Percentiles rank a stretch among this genome's conserved stretches.
phyloP scores from a whole-genome alignment of 2,888 invertebrate species.

The Orthosia cruda region DNA sequence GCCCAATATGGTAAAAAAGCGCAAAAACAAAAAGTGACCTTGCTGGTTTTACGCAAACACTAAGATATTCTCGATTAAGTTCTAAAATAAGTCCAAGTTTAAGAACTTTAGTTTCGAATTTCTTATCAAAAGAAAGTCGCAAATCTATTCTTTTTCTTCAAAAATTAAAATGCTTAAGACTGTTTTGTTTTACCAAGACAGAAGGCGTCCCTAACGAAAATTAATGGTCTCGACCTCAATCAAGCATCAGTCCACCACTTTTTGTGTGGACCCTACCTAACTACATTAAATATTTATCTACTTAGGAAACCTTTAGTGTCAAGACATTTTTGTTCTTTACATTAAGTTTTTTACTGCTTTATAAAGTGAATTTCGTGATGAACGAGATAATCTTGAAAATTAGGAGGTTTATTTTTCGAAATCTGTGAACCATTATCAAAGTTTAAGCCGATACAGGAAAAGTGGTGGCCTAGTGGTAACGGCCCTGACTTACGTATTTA shows the following conservation, averaged over 20 bases:
- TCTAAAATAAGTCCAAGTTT: background rate
- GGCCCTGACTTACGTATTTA: too few species aligned
- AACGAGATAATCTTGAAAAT: background rate
- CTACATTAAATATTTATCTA: conserved; percentile 52
- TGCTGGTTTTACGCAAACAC: too few species aligned
- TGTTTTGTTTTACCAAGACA: conserved; percentile 51
- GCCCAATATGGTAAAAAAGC: too few species aligned
- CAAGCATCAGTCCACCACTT: conserved; percentile 48
- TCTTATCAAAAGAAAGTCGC: background rate
- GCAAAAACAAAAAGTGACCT: too few species aligned
- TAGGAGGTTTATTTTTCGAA: background rate
- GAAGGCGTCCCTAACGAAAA: conserved; percentile 59
- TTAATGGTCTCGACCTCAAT: conserved; percentile 61
- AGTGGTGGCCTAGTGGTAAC: too few species aligned
- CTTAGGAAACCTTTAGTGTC: conserved; percentile 30
- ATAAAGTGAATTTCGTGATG: background rate
- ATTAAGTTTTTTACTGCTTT: background rate
- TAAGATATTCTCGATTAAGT: background rate
- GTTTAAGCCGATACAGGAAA: too few species aligned
- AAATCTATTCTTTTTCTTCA: conserved; percentile 2
- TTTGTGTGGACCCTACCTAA: conserved; percentile 50
- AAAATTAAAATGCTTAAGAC: conserved; percentile 33
- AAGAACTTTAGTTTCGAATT: background rate
- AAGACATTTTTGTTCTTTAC: conserved; percentile 3
- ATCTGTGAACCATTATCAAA: background rate